Percentiles rank a stretch among this genome's conserved stretches.
Conservation (phyloP, 2,888 invertebrate genomes). For the Cyrtodaria siliqua region DNA sequence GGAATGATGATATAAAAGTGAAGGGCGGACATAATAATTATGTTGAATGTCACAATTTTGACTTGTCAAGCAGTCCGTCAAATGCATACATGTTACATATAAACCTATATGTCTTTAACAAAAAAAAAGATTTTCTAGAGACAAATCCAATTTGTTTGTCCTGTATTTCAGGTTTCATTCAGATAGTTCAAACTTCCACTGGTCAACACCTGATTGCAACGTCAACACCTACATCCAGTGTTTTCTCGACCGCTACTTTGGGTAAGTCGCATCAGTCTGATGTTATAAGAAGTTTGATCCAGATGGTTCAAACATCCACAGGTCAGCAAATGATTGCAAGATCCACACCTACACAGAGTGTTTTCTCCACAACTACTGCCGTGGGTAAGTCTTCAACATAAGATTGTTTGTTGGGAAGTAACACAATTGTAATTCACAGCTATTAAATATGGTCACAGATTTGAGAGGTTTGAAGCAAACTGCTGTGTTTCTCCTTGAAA, state of each 20-base stretch:
- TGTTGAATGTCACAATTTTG: slow-evolving; percentile 37
- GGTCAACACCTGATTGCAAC: slow-evolving; percentile 88
- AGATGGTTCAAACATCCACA: slow-evolving; percentile 90
- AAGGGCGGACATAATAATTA: slow-evolving; percentile 37
- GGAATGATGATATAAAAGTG: slow-evolving; percentile 13
- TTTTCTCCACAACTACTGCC: slow-evolving; percentile 26
- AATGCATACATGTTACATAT: too few species aligned
- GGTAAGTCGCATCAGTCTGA: too few species aligned
- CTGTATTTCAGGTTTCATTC: slow-evolving; percentile 87
- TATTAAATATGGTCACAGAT: too few species aligned
- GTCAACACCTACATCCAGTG: slow-evolving; percentile 28
- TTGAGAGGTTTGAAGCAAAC: too few species aligned
- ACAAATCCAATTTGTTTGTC: too few species aligned
- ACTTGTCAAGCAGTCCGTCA: too few species aligned
- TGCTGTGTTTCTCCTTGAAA: too few species aligned
- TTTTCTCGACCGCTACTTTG: slow-evolving; percentile 26
- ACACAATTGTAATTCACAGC: too few species aligned
- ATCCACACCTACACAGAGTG: slow-evolving; percentile 27
- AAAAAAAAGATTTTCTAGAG: too few species aligned
- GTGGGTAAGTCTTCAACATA: slow-evolving; percentile 41
- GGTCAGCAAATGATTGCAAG: slow-evolving; percentile 88
- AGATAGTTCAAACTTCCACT: slow-evolving; percentile 90
- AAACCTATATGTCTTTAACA: too few species aligned
- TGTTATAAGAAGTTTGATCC: slow-evolving; percentile 88
- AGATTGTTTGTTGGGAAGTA: too few species aligned